phyloP scores from a whole-genome alignment of 2,797 vertebrate species.

The Eulemur coronatus region DNA sequence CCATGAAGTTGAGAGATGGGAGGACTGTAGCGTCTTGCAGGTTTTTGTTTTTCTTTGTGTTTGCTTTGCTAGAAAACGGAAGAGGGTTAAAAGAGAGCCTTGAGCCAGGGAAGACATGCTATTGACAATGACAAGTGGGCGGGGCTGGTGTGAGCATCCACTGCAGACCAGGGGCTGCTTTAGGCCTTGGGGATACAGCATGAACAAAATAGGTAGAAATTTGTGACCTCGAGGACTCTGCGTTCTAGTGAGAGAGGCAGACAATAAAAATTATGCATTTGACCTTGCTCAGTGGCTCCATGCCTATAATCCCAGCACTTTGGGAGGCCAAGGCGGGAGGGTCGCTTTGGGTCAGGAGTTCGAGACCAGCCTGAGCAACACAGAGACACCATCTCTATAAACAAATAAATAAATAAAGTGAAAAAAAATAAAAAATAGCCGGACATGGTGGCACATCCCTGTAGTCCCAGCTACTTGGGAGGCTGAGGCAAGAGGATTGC shows the following conservation, averaged over 20 bases:
- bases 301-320: too few species aligned
- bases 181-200: not conserved
- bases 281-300: too few species aligned
- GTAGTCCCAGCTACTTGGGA: too few species aligned
- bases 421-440: too few species aligned
- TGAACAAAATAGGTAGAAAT: not conserved
- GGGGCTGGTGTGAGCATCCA: not conserved
- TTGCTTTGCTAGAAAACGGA: slow-evolving; percentile 23
- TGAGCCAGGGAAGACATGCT: not conserved
- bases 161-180: not conserved
- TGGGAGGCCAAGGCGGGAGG: too few species aligned
- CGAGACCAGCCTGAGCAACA: too few species aligned
- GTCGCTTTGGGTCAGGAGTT: too few species aligned
- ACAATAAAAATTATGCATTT: not conserved
- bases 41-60: not conserved
- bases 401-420: too few species aligned
- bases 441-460: too few species aligned
- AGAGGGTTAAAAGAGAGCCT: not conserved
- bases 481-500: too few species aligned
- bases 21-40: not conserved
- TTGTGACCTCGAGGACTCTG: not conserved
- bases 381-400: too few species aligned
- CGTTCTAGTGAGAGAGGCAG: not conserved
- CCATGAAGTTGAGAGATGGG: not conserved
- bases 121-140: not conserved